Conservation (phyloP, 2,797 vertebrate genomes). For the Erpetoichthys calabaricus region DNA sequence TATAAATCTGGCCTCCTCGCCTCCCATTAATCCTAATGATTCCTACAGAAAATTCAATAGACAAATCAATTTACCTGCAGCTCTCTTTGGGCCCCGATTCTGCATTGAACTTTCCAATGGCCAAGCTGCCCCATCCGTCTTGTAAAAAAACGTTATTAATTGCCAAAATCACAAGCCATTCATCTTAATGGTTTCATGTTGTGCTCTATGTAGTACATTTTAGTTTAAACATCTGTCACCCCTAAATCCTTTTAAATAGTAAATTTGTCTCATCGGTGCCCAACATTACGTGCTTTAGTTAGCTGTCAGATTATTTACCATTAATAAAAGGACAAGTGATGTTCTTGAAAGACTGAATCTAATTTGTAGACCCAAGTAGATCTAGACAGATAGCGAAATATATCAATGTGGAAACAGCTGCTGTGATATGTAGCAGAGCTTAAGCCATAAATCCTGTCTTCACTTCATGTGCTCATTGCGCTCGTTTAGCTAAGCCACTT, state of each 20-base stretch:
- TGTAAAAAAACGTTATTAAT: constrained; percentile 41
- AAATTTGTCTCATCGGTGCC: background rate
- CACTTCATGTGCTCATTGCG: no score
- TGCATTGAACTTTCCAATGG: background rate
- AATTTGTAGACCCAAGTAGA: no score
- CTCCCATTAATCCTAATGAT: constrained; percentile 38
- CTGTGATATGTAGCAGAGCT: no score
- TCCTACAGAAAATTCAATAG: constrained; percentile 29
- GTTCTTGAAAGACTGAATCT: no score
- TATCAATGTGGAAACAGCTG: no score
- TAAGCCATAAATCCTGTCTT: no score
- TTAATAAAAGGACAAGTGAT: no score
- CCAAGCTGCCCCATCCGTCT: constrained; percentile 25
- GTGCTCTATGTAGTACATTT: constrained; percentile 8
- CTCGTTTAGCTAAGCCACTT: no score
- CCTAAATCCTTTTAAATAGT: background rate
- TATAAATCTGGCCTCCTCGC: constrained; percentile 27
- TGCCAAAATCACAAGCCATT: constrained; percentile 30
- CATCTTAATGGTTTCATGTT: constrained; percentile 23
- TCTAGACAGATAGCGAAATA: no score
- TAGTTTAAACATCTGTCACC: background rate
- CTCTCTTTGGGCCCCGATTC: background rate
- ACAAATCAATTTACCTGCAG: constrained; percentile 33
- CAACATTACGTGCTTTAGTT: no score
- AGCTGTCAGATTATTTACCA: no score